Evolutionary conservation across 2,888 invertebrate species (phyloP), one percentile per base, ranked within the genome.

Genomic region (Mystacides longicornis): DNA sequence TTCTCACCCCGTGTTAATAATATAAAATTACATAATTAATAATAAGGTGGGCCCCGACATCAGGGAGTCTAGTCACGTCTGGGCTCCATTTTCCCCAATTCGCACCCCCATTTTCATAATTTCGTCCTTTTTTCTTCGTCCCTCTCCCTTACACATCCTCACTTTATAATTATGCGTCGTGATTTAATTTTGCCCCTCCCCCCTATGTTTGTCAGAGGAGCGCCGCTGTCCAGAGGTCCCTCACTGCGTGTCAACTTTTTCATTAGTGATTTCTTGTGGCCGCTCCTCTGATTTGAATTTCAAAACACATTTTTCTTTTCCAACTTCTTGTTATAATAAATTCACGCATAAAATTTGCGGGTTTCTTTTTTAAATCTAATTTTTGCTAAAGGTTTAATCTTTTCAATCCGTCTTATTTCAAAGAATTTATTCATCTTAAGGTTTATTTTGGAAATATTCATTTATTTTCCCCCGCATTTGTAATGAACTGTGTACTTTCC

Each of bases 161-260:
- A 16, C 16, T 14, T 16, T 14, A 16, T 37, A 37, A 37, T 37
- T 37, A 14, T 16, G 27, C 14, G 16, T 16, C 16, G 37, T n/a
- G 37, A 37, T 37, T 37, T 37, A 37, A 37, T 37, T 37, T 37
- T 37, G 14, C 37, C n/a, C 37, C 37, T 37, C 37, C n/a, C 37
- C 37, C 37, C 16, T 37, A 37, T 37, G 3, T n/a, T 3, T 14
- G 14, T 3, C 37, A 14, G 14, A 7, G 11, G 7, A 11, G 27
- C 27, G 27, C 27, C 7, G 11, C 27, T 27, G 11, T 5, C 27
- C 4, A 14, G 37, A 37, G 3, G 16, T 7, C 4, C 16, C 14
- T 7, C 16, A 37, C 14, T 37, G 14, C 16, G 14, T 37, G 37
- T 37, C 37, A 37, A 37, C 7, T 37, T 37, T 37, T 37, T 37